Percentiles rank a stretch among this genome's conserved stretches.
Conservation (phyloP, 2,113 vertebrate genomes). For the Gracilinanus agilis region DNA sequence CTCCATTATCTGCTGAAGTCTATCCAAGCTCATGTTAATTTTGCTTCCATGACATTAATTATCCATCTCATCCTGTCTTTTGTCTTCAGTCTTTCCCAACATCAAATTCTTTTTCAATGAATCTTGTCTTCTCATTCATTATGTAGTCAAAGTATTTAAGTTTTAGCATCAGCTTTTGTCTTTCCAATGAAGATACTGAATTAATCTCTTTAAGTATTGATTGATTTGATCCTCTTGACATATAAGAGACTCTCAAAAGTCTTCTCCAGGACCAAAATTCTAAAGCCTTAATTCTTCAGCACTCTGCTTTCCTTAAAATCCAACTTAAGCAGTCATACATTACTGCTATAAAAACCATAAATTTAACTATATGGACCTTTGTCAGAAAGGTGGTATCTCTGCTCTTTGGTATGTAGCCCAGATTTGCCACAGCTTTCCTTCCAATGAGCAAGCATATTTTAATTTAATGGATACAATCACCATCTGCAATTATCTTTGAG, state of each 20-base stretch:
- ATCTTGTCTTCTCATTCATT: neutral
- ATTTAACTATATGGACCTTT: neutral
- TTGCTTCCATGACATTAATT: neutral
- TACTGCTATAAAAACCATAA: neutral
- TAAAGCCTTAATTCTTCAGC: neutral
- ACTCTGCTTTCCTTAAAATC: neutral
- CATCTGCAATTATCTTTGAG: neutral
- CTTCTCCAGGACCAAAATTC: neutral
- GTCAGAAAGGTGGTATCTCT: neutral
- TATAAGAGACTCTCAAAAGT: neutral
- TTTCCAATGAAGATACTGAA: neutral
- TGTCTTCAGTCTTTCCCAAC: neutral
- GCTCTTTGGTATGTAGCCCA: neutral
- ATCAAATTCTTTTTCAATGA: neutral
- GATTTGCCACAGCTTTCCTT: too few relatives aligned
- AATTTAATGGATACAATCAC: neutral
- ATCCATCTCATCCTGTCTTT: neutral
- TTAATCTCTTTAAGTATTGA: neutral
- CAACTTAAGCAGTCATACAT: neutral
- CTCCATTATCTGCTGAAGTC: neutral
- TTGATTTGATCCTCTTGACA: neutral
- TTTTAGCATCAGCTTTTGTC: neutral
- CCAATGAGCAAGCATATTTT: neutral
- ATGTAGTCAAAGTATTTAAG: neutral
- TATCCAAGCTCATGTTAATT: neutral